phyloP scores from a whole-genome alignment of 2,113 vertebrate species.

The Tachysurus fulvidraco region DNA sequence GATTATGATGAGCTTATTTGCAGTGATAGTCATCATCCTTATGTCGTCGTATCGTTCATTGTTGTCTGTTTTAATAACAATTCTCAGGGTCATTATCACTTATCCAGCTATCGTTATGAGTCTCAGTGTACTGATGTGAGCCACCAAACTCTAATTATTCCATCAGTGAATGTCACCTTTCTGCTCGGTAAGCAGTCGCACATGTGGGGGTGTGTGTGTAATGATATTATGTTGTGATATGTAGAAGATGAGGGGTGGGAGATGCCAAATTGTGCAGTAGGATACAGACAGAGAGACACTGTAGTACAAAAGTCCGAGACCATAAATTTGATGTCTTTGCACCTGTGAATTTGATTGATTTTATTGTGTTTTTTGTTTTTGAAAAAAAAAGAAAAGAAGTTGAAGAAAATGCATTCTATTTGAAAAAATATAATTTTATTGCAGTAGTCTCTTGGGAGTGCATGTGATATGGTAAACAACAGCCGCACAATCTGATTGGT shows the following conservation, averaged over 20 bases:
- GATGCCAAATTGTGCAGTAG: conserved; percentile 28
- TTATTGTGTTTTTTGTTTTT: too few species aligned
- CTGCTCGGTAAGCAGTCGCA: conserved; percentile 4
- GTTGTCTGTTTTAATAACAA: conserved; percentile 8
- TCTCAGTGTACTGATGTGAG: conserved; percentile 27
- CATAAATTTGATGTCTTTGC: conserved; percentile 3
- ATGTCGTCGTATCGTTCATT: not conserved
- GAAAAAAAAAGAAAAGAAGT: too few species aligned
- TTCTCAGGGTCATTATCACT: not conserved
- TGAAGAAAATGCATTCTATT: conserved; percentile 29
- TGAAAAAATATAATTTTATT: conserved; percentile 28
- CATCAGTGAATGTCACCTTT: conserved; percentile 51
- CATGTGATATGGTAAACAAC: too few species aligned
- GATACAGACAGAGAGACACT: not conserved
- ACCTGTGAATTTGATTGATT: conserved; percentile 6
- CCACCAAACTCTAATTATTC: conserved; percentile 38
- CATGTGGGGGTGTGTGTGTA: not conserved
- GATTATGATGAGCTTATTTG: conserved; percentile 12
- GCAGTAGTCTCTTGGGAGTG: not conserved
- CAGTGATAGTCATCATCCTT: not conserved
- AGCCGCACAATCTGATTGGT: too few species aligned
- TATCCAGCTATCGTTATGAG: conserved; percentile 23
- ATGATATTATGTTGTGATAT: not conserved
- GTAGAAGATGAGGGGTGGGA: conserved; percentile 5
- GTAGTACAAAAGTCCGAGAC: not conserved